These are phyloP conservation scores for Stegastes partitus DNA, from an alignment of 2,113 vertebrate genomes.

Conservation along the genomic window DNA sequence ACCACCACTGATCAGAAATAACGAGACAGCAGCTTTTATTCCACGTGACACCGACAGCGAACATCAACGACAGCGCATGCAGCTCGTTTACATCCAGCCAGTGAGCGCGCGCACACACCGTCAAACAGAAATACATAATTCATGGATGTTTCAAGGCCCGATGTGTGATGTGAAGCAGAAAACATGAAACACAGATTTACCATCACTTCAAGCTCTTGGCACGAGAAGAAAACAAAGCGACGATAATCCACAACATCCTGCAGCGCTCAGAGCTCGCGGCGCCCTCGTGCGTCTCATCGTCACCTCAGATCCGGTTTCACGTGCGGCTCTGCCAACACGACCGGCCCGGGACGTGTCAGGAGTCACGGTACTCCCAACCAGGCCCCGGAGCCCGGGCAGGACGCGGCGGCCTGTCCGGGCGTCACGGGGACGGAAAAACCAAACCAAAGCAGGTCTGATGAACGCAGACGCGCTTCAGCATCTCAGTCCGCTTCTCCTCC, in stretches of 20 bases:
- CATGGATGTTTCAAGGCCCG: neutral
- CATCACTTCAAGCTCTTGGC: neutral
- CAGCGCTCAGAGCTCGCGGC: neutral
- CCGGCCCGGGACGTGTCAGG: neutral
- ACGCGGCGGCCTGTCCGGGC: neutral
- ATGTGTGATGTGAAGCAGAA: neutral
- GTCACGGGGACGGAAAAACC: slow-evolving; percentile 1
- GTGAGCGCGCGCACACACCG: neutral
- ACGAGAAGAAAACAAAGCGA: neutral
- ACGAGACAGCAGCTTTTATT: slow-evolving; percentile 57
- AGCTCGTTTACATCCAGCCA: slow-evolving; percentile 1
- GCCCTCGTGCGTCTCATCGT: neutral
- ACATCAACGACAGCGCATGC: slow-evolving; percentile 49
- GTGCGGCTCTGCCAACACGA: neutral
- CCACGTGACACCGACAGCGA: slow-evolving; percentile 30
- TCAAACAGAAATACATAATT: neutral
- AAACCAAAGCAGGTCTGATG: no score
- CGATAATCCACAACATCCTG: no score
- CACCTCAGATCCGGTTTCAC: no score
- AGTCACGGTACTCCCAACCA: neutral
- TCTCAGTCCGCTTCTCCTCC: no score
- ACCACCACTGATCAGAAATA: neutral
- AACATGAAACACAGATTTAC: neutral
- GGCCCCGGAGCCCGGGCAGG: neutral
- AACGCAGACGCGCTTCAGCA: no score